phyloP scores from a whole-genome alignment of 2,797 vertebrate genomes.

The Sebastes steindachneri region DNA sequence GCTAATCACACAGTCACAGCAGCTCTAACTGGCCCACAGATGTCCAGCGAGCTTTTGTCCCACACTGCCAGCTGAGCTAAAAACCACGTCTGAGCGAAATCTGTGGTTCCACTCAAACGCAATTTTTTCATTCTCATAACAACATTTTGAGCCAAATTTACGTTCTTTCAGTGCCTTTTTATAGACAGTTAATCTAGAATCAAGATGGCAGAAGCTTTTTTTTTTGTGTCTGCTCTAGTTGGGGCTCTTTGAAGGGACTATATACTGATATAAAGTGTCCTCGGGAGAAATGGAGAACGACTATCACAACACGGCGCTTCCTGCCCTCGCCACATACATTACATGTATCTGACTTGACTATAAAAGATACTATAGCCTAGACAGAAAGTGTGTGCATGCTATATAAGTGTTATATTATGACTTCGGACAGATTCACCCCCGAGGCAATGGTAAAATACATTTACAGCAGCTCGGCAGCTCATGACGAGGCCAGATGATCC shows the following conservation, averaged over 20 bases:
- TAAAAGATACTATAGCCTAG: conserved; percentile 16
- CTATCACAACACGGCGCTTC: conserved; percentile 53
- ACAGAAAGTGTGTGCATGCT: not conserved
- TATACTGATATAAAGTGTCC: conserved; percentile 16
- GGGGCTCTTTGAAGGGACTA: conserved; percentile 20
- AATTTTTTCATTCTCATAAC: conserved; percentile 21
- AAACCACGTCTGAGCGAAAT: conserved; percentile 34
- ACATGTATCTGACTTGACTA: conserved; percentile 24
- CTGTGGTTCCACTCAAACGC: conserved; percentile 45
- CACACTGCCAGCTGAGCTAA: conserved; percentile 42
- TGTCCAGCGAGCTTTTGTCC: conserved; percentile 54
- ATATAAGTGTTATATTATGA: conserved; percentile 29
- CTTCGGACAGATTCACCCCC: conserved; percentile 7
- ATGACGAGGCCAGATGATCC: conserved; percentile 29
- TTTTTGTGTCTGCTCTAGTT: not conserved
- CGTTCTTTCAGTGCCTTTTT: conserved; percentile 17
- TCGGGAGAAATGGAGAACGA: conserved; percentile 17
- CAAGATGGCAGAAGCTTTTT: conserved; percentile 22
- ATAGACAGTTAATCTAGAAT: conserved; percentile 36
- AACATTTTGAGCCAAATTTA: conserved; percentile 34
- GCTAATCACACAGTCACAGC: conserved; percentile 61
- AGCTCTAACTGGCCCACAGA: conserved; percentile 54
- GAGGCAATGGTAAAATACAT: conserved; percentile 42
- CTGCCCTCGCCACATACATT: conserved; percentile 22
- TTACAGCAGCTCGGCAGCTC: conserved; percentile 26